Conservation (phyloP, 2,888 invertebrate species). For the Tachina grossa region DNA sequence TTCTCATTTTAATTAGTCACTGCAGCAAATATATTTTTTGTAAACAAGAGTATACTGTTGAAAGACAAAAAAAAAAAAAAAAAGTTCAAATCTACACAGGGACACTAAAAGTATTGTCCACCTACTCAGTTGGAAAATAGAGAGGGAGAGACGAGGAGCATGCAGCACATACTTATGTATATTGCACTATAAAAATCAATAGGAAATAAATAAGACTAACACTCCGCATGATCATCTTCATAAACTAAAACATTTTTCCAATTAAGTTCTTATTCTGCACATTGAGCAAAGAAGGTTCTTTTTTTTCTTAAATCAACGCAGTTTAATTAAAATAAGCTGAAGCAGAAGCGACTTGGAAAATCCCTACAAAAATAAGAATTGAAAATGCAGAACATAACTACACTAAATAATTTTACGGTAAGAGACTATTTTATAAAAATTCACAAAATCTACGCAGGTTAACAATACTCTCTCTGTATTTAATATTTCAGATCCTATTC, state of each 20-base stretch:
- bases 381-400: background rate
- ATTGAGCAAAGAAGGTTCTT: conserved; percentile 35
- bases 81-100: background rate
- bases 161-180: background rate
- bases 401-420: no score
- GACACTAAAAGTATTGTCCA: conserved; percentile 17
- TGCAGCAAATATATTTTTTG: conserved; percentile 38
- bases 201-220: conserved; percentile 65
- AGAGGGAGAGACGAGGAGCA: conserved; percentile 14
- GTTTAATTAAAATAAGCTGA: background rate
- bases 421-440: no score
- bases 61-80: background rate
- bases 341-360: background rate
- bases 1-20: conserved; percentile 33
- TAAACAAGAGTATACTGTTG: conserved; percentile 35
- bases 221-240: conserved; percentile 60
- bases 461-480: no score
- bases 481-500: no score
- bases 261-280: conserved; percentile 58
- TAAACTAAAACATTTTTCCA: conserved; percentile 67
- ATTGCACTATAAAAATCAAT: conserved; percentile 53
- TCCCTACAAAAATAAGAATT: background rate
- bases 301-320: background rate
- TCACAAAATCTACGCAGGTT: no score
- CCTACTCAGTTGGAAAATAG: conserved; percentile 50